phyloP scores from a whole-genome alignment of 2,888 invertebrate genomes.

The Ichneumoninae sp. region DNA sequence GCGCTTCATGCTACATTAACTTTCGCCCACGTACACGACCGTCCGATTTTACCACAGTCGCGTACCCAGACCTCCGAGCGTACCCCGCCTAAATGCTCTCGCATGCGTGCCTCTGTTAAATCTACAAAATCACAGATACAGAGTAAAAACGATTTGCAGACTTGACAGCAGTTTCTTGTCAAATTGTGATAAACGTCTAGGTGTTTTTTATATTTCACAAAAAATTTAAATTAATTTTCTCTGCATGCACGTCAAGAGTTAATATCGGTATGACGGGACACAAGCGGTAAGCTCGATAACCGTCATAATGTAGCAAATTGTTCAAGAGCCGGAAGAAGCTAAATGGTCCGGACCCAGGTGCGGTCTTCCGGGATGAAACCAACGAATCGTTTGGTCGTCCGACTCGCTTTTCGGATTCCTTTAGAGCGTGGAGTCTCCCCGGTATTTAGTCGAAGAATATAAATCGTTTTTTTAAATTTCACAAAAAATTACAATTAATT shows the following conservation, averaged over 20 bases:
- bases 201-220: neutral
- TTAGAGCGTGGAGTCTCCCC: neutral
- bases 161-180: neutral
- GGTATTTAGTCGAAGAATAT: constrained; percentile 21
- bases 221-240: no score
- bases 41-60: constrained; percentile 27
- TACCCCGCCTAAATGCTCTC: constrained; percentile 20
- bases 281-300: neutral
- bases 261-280: neutral
- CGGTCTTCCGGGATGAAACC: neutral
- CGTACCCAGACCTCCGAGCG: constrained; percentile 10
- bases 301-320: neutral
- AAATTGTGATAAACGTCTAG: neutral
- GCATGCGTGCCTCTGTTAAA: constrained; percentile 29
- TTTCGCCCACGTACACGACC: constrained; percentile 64
- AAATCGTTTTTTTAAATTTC: neutral
- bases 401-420: neutral
- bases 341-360: neutral
- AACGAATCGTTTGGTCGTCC: neutral
- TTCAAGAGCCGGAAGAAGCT: neutral
- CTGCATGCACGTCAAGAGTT: no score
- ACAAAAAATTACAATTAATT: no score
- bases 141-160: neutral
- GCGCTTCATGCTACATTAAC: constrained; percentile 81
- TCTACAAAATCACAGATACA: neutral